Evolutionary conservation across 2,797 vertebrate species (phyloP).

Genomic region (Triplophysa yarkandensis): DNA sequence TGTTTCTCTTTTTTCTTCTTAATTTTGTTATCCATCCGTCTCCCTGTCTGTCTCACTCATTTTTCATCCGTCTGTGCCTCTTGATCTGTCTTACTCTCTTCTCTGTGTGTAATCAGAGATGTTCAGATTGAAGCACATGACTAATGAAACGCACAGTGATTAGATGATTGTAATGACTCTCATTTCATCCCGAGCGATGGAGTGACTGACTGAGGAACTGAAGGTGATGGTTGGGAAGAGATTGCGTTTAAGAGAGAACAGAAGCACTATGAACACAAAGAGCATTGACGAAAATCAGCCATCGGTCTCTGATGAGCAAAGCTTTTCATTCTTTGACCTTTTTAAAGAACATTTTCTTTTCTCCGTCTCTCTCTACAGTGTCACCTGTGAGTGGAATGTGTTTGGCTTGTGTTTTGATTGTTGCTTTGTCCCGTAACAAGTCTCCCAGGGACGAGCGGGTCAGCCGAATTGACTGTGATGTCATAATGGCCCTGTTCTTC

Average conservation of each 20-base stretch:
- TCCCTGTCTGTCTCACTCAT: no score
- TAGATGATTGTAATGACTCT: constrained; percentile 32
- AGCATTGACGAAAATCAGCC: constrained; percentile 10
- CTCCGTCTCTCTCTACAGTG: neutral
- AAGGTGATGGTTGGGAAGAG: neutral
- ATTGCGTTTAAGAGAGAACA: neutral
- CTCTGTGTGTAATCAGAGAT: constrained; percentile 41
- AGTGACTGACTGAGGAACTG: neutral
- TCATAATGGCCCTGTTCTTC: constrained; percentile 23
- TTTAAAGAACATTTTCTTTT: neutral
- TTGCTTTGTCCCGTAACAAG: constrained; percentile 29
- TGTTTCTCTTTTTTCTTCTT: no score
- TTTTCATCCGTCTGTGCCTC: no score
- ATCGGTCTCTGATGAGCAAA: constrained; percentile 8
- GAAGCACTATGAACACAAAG: neutral
- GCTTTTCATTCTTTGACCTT: constrained; percentile 34
- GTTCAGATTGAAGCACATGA: constrained; percentile 34
- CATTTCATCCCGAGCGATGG: constrained; percentile 9
- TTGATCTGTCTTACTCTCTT: neutral
- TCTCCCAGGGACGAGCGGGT: constrained; percentile 8
- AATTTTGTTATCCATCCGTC: no score
- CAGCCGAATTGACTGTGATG: constrained; percentile 34
- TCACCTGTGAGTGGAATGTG: constrained; percentile 3
- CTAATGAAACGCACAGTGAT: constrained; percentile 35
- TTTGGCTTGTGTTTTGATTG: constrained; percentile 21